phyloP scores from a whole-genome alignment of 2,797 vertebrate species.

The Gouania willdenowi region DNA sequence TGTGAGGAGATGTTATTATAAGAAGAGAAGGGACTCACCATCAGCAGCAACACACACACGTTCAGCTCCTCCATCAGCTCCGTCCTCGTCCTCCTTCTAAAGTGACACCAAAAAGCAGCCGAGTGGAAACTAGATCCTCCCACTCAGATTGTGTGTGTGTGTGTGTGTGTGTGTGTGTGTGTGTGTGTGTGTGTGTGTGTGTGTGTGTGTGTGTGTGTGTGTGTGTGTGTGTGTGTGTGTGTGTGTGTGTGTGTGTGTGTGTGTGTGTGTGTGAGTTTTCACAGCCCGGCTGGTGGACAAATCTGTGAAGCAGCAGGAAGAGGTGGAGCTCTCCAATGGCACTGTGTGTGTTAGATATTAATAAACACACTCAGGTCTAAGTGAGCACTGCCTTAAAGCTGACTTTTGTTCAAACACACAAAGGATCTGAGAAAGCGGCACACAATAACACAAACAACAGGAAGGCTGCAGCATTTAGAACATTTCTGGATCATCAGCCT shows the following conservation, averaged over 20 bases:
- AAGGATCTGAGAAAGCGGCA: no score
- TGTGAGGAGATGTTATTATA: no score
- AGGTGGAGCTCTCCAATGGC: constrained; percentile 18
- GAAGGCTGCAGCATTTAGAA: no score
- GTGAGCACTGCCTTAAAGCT: no score
- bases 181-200: neutral
- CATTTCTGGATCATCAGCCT: no score
- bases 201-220: constrained; percentile 1
- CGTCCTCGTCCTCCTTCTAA: constrained; percentile 3
- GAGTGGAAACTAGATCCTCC: constrained; percentile 32
- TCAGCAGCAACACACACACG: constrained; percentile 43
- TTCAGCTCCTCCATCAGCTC: constrained; percentile 48
- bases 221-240: constrained; percentile 1
- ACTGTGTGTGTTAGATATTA: neutral
- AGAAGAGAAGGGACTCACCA: constrained; percentile 24
- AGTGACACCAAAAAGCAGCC: constrained; percentile 18
- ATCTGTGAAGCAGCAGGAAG: constrained; percentile 16
- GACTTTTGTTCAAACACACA: no score
- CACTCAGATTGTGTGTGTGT: neutral
- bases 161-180: neutral
- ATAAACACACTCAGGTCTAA: no score
- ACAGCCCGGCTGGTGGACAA: constrained; percentile 14
- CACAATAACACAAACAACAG: no score
- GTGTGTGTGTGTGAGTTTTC: constrained; percentile 9
- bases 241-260: neutral